Evolutionary conservation across 2,888 invertebrate species (phyloP).

Genomic region (Nycteola revayana): DNA sequence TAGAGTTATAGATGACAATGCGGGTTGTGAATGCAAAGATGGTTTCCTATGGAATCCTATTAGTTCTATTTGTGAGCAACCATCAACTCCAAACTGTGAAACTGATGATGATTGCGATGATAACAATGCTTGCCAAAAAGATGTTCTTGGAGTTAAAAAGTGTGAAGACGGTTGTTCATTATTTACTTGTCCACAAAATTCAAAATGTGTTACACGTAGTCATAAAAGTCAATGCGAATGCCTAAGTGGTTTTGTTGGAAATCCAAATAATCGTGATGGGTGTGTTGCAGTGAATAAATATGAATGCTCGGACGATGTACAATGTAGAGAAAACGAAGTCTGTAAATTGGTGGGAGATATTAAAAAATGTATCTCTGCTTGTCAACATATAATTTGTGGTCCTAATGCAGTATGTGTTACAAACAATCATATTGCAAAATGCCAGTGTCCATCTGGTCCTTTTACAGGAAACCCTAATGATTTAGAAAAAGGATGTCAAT

Average conservation of each 20-base stretch:
- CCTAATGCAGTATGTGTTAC: constrained; percentile 93
- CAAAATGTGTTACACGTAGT: constrained; percentile 87
- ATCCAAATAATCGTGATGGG: constrained; percentile 95
- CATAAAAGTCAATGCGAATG: constrained; percentile 93
- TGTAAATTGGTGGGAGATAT: constrained; percentile 85
- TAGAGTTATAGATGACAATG: constrained; percentile 85
- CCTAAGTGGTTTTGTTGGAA: constrained; percentile 90
- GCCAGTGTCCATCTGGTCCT: constrained; percentile 93
- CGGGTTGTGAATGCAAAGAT: constrained; percentile 90
- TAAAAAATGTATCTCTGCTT: constrained; percentile 88
- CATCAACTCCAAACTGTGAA: constrained; percentile 91
- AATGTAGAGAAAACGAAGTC: constrained; percentile 91
- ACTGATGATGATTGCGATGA: constrained; percentile 86
- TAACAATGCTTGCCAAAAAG: constrained; percentile 89
- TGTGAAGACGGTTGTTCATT: constrained; percentile 90
- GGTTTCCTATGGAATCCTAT: constrained; percentile 93
- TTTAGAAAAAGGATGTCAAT: constrained; percentile 86
- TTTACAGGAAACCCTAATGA: constrained; percentile 94
- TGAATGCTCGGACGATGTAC: constrained; percentile 89
- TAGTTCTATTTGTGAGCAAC: constrained; percentile 91
- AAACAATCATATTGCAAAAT: constrained; percentile 94
- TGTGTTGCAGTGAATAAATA: constrained; percentile 88
- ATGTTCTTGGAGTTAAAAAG: constrained; percentile 92
- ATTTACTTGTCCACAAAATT: constrained; percentile 92
- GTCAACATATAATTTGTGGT: constrained; percentile 89